Base-by-base conservation (phyloP, 2,888 invertebrate genomes). In the Megalurothrips usitatus region DNA sequence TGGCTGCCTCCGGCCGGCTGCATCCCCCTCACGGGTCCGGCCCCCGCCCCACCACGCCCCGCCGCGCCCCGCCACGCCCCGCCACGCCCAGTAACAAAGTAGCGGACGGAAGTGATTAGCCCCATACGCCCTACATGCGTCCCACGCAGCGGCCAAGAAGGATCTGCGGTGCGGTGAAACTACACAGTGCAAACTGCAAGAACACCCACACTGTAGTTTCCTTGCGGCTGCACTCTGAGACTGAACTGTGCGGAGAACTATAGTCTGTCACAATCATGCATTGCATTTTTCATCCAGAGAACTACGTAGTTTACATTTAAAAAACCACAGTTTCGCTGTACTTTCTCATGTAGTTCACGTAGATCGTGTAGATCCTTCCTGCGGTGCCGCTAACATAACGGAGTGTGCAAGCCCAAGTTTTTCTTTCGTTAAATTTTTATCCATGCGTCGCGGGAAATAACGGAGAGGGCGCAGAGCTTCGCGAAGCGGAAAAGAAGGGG, bases 101-200 rank as follows among this genome's bases (percentile, higher is more conserved):
- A n/a, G 58, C 58, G 58, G 58, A 58, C 58, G 58, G 58, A 58
- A 58, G 58, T 58, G 58, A 58, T 58, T 58, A 58, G 58, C 19
- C 14, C 58, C 58, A 17, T 17, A 6, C 58, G 4, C 58, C 19
- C 58, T n/a, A 0, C 58, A n/a, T 17, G 19, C 10, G 14, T 17
- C 58, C 58, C 11, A 6, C 19, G n/a, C n/a, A n/a, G n/a, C n/a
- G n/a, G n/a, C n/a, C n/a, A n/a, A n/a, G n/a, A n/a, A n/a, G n/a
- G n/a, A n/a, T n/a, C n/a, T n/a, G n/a, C n/a, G n/a, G n/a, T n/a
- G n/a, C n/a, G n/a, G n/a, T n/a, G n/a, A n/a, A n/a, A n/a, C n/a
- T n/a, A n/a, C n/a, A n/a, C n/a, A n/a, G n/a, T n/a, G n/a, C n/a
- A n/a, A n/a, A n/a, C n/a, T n/a, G n/a, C n/a, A n/a, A n/a, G n/a